Conservation (phyloP, 1,140 invertebrate species). For the Brachionus plicatilis region DNA sequence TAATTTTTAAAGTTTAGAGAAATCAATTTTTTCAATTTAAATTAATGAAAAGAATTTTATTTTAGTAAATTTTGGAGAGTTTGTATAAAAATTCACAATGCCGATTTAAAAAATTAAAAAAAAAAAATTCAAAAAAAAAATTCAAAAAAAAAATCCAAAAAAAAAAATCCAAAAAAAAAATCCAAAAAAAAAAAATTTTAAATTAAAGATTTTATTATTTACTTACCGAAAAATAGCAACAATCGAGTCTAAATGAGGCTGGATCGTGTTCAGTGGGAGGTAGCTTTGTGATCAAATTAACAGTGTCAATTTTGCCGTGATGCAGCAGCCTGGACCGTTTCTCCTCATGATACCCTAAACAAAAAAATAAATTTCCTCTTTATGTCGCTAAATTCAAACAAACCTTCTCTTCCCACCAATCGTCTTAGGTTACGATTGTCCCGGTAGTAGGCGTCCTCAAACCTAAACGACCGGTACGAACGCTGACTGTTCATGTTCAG, state of each 20-base stretch:
- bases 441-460: not conserved
- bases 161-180: too few species aligned
- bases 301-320: slow-evolving; percentile 4
- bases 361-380: not conserved
- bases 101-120: too few species aligned
- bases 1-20: too few species aligned
- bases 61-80: too few species aligned
- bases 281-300: slow-evolving; percentile 19
- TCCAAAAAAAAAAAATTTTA: too few species aligned
- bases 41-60: too few species aligned
- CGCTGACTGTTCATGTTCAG: not conserved
- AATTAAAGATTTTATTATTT: not conserved
- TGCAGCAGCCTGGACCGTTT: not conserved
- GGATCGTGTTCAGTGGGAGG: slow-evolving; percentile 20
- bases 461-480: not conserved
- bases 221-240: not conserved
- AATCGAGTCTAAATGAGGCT: slow-evolving; percentile 20
- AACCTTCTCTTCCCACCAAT: not conserved
- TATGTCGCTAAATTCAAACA: not conserved
- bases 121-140: too few species aligned
- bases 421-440: slow-evolving; percentile 17
- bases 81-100: too few species aligned
- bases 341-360: not conserved
- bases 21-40: too few species aligned
- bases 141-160: too few species aligned